Base-by-base conservation (phyloP, 2,113 vertebrate species). In the Herpetotheres cachinnans region DNA sequence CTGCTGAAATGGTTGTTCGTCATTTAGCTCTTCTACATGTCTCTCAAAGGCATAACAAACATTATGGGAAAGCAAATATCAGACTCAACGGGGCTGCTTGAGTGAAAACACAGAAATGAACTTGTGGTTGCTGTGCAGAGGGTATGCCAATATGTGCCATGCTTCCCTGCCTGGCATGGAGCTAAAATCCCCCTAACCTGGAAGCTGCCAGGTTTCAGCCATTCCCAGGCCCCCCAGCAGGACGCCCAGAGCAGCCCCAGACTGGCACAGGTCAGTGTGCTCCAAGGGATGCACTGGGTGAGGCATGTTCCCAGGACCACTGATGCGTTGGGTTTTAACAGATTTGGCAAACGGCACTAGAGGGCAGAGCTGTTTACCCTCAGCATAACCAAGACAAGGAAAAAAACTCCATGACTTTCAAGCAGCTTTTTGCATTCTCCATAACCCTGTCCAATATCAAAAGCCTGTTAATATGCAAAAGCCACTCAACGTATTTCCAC, bases 331-430 rank as follows among this genome's bases (percentile, higher is more conserved):
- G 8, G 40, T 44, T 83, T 46, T 40, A 66, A 63, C 82, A 46
- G 71, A 61, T 58, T 44, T 63, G 72, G 89, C 55, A 54, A 92
- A 32, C 10, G 13, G 63, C 95, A 91, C 93, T 92, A 97, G 95
- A 95, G 93, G 95, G 95, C 94, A 96, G 95, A 95, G 82, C 86
- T 83, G 82, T 54, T 93, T 95, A 86, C 86, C 79, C 89, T 86
- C 86, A 54, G 36, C 26, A 2, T 4, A 17, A 22, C 62, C 0
- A 14, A 93, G 24, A 49, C 44, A 12, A 50, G 30, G 18, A 2
- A n/a, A 52, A 80, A 67, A 74, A 6, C 0, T 2, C 12, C 40
- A 21, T 1, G 1, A 32, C 27, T 80, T 72, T 1, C 13, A 24
- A 55, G 67, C 46, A 80, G 71, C 27, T 77, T 32, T 32, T 67